Percentiles rank a stretch among this genome's conserved stretches.
Conservation (phyloP, 2,888 invertebrate genomes). For the Leptopilina drosophilae region DNA sequence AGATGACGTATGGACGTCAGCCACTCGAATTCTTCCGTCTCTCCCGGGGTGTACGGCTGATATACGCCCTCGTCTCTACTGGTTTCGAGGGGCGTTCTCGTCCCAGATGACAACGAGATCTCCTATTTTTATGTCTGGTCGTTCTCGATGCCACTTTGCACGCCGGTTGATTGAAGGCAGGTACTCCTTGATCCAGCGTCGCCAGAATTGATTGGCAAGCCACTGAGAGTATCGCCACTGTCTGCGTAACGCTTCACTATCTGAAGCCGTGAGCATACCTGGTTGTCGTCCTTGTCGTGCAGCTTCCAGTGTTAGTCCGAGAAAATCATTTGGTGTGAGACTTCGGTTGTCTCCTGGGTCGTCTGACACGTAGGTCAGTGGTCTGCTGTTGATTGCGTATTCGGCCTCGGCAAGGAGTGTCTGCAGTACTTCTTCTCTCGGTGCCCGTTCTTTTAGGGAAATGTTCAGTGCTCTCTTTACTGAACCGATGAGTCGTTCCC, state of each 20-base stretch:
- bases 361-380: slow-evolving; percentile 8
- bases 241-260: not conserved
- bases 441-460: not conserved
- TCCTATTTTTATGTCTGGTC: not conserved
- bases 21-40: too few species aligned
- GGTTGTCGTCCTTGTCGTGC: not conserved
- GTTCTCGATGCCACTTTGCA: slow-evolving; percentile 3
- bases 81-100: not conserved
- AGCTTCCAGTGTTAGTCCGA: not conserved
- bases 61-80: not conserved
- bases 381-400: slow-evolving; percentile 14
- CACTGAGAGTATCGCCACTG: not conserved
- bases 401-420: not conserved
- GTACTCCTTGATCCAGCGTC: slow-evolving; percentile 4
- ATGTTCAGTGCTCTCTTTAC: not conserved
- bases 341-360: slow-evolving; percentile 3
- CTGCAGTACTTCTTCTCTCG: slow-evolving; percentile 1
- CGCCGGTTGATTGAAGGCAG: not conserved
- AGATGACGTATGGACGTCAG: too few species aligned
- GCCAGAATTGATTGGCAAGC: not conserved
- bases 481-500: not conserved
- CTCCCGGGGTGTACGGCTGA: not conserved
- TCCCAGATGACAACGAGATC: slow-evolving; percentile 19
- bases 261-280: not conserved
- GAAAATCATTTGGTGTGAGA: slow-evolving; percentile 17